Percentiles rank a stretch among this genome's conserved stretches.
These are phyloP conservation scores for Scalopus aquaticus DNA, from an alignment of 2,113 vertebrate species.

Conservation along the genomic window DNA sequence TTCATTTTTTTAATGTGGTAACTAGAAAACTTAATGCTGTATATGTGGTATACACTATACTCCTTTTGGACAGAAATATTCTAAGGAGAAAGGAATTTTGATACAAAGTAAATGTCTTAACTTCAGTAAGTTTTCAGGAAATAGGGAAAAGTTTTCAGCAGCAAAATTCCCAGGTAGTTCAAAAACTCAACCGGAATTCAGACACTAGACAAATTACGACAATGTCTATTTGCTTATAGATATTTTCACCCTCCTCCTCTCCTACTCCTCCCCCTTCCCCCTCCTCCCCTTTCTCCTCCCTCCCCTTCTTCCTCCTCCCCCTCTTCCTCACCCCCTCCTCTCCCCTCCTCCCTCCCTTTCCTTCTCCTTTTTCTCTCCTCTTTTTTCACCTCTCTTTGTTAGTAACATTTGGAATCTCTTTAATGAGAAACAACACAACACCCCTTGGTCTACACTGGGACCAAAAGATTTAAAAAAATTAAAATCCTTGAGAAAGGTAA, in stretches of 20 bases:
- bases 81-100: neutral
- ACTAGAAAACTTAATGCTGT: neutral
- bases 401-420: neutral
- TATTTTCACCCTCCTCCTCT: neutral
- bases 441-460: neutral
- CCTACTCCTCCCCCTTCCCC: neutral
- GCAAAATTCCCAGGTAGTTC: neutral
- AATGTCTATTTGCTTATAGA: neutral
- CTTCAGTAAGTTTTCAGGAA: conserved; percentile 4
- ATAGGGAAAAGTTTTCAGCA: neutral
- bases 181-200: neutral
- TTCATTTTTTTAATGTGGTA: neutral
- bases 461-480: neutral
- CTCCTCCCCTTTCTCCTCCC: no score
- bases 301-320: neutral
- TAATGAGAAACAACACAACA: neutral
- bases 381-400: neutral
- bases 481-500: neutral
- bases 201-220: neutral
- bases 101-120: neutral
- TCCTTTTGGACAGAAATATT: neutral
- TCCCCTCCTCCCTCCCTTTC: neutral
- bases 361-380: no score
- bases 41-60: neutral
- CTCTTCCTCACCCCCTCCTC: neutral